Evolutionary conservation across 2,888 invertebrate genomes (phyloP), one percentile per base, ranked within the genome.

Genomic region (Drosophila mulleri): DNA sequence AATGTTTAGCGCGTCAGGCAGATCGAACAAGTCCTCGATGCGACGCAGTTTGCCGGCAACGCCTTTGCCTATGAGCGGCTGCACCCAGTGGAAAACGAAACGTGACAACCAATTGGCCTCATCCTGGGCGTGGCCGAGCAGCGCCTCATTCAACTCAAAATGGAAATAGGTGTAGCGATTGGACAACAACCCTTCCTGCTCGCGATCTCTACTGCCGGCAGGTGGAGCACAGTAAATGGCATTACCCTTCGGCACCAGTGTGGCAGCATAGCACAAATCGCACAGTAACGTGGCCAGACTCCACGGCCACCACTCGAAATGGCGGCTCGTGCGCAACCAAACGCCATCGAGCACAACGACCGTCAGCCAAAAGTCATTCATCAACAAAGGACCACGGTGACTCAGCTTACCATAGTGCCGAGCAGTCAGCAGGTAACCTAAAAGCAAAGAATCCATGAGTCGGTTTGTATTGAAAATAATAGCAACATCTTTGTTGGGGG

Each of bases 81-180:
- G 95, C 2, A 98, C 98, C 98, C 98, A 98, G 71, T 95, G 94
- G 92, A 98, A 98, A 29, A 96, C 92, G n/a, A 98, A 93, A 89
- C 95, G 95, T 0, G 98, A 97, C 3, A 96, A 88, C 89, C 94
- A 94, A 61, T 95, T 94, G 16, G 94, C 94, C 73, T 96, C 95
- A 92, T 97, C 97, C 95, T 98, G 96, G 2, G 97, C 98, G 61
- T 96, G 95, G 0, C 98, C 98, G 76, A 98, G 93, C 80, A 96
- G 95, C 68, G 94, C 94, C 80, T 96, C 96, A 91, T 97, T 91
- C 14, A 94, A 92, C 83, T 95, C 96, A 78, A 95, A 94, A 75
- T 95, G 94, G 80, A 97, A 96, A 67, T 95, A 94, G 23, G 94
- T 94, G 82, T 95, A 96, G 2, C 94, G 94, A 67, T 91, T 89